These are phyloP conservation scores for Syngnathus floridae DNA, from an alignment of 2,113 vertebrate genomes.

Conservation along the genomic window DNA sequence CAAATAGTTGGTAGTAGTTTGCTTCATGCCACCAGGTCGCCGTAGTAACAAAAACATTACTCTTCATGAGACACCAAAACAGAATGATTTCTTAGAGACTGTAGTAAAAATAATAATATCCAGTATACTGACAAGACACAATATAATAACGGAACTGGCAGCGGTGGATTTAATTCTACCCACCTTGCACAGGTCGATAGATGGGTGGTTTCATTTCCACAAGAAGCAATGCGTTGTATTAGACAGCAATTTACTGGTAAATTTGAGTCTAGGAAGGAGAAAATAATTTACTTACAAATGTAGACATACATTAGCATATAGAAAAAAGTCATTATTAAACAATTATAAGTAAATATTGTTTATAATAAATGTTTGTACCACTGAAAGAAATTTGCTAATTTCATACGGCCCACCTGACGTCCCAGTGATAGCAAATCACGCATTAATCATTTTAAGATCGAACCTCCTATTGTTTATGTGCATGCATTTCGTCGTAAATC, in stretches of 20 bases:
- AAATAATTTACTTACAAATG: not conserved
- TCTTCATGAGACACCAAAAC: no score
- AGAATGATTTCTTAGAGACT: no score
- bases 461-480: not conserved
- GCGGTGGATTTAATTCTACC: constrained; percentile 1
- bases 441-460: not conserved
- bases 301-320: not conserved
- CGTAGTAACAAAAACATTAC: no score
- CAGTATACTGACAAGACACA: not conserved
- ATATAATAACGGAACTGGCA: not conserved
- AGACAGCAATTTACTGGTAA: not conserved
- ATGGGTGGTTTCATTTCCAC: not conserved
- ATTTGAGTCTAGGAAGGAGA: not conserved
- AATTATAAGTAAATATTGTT: no score
- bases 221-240: not conserved
- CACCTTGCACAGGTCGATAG: not conserved
- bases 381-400: not conserved
- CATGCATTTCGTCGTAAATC: not conserved
- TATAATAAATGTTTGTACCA: no score
- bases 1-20: no score
- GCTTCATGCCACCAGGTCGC: no score
- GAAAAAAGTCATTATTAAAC: not conserved
- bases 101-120: not conserved
- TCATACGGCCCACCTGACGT: no score
- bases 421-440: no score